phyloP scores from a whole-genome alignment of 2,113 vertebrate genomes.

The Nycticryphes semicollaris region DNA sequence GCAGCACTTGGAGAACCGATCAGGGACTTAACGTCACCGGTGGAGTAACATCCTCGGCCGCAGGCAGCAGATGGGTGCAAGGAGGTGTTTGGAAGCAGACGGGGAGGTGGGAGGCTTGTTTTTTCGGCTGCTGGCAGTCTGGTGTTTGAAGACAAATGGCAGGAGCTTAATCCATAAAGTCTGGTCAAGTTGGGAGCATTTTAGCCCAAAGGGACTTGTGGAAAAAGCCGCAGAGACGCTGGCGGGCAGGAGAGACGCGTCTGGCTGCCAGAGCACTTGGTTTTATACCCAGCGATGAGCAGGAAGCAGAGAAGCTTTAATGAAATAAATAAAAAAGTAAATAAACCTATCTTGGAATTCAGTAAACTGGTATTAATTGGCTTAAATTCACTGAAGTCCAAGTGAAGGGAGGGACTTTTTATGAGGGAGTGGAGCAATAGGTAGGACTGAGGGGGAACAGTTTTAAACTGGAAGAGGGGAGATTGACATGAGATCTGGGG shows the following conservation, averaged over 20 bases:
- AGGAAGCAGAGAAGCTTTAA: not conserved
- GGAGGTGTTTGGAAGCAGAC: not conserved
- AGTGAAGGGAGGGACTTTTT: not conserved
- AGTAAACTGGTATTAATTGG: not conserved
- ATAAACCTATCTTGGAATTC: not conserved
- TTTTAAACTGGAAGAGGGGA: too few species aligned
- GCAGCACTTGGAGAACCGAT: not conserved
- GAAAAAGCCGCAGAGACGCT: rapidly evolving
- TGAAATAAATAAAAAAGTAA: not conserved
- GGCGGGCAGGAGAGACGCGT: rapidly evolving
- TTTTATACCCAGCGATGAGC: not conserved
- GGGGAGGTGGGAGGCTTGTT: not conserved
- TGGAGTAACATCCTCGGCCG: not conserved
- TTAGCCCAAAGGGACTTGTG: not conserved
- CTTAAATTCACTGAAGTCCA: not conserved
- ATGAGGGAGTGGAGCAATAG: too few species aligned
- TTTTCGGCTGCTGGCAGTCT: not conserved
- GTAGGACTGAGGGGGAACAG: too few species aligned
- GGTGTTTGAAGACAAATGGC: not conserved
- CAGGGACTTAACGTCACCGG: not conserved
- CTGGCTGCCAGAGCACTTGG: not conserved
- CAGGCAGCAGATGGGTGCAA: not conserved
- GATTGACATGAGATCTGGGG: too few species aligned
- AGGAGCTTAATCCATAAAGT: not conserved
- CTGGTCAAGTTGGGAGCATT: not conserved